Base-by-base conservation (phyloP, 2,888 invertebrate genomes). In the Halocaridina rubra region DNA sequence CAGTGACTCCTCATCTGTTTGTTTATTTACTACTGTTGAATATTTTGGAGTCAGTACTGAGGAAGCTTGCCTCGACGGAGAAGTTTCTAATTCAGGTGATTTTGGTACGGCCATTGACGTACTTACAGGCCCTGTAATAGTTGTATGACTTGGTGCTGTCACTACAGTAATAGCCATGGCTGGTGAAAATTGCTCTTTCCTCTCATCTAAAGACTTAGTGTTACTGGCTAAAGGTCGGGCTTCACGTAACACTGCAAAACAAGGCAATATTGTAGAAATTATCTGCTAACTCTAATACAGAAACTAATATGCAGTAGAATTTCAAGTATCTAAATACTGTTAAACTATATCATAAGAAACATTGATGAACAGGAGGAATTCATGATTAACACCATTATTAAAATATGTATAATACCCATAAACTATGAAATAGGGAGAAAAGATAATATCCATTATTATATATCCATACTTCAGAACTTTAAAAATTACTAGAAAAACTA, bases 141-240 rank as follows among this genome's bases (percentile, higher is more conserved):
- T 71, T 16, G 82, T 77, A 19, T 84, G 82, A 32, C n/a, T n/a
- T n/a, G n/a, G n/a, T n/a, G n/a, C n/a, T n/a, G 82, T 61, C 29
- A 84, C 30, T 8, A 46, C 72, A 71, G 71, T 64, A 19, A 71
- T 74, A 29, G 61, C 71, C 16, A n/a, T n/a, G n/a, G n/a, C n/a
- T n/a, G n/a, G n/a, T n/a, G n/a, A n/a, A n/a, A n/a, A n/a, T n/a
- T n/a, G n/a, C 22, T 69, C 61, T 24, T 59, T 72, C 61, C 82
- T 13, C 29, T 46, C 71, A 10, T 61, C 82, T 46, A 19, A 5
- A 22, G 27, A 39, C n/a, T 71, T 78, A n/a, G 27, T 59, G 13
- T 39, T 46, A 5, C 32, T 61, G 24, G 71, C 30, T n/a, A 84
- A 5, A 3, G 82, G 82, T 19, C 82, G 82, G 16, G 82, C 71